Conservation (phyloP, 2,797 vertebrate species). For the Sebastes melanostomus region DNA sequence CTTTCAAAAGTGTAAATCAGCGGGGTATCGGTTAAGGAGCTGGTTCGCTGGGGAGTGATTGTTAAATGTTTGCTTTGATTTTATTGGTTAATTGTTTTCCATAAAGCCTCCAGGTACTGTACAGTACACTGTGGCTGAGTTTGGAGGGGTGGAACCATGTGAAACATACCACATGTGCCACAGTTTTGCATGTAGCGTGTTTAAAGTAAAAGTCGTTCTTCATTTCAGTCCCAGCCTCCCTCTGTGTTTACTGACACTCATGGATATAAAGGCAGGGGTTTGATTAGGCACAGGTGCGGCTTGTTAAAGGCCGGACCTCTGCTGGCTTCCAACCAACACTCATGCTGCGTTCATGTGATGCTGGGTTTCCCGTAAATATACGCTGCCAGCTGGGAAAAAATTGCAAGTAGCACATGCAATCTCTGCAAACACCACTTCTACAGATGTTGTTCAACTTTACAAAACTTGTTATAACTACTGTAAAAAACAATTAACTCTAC, state of each 20-base stretch:
- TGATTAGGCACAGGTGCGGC: slow-evolving; percentile 61
- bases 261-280: slow-evolving; percentile 44
- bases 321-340: slow-evolving; percentile 48
- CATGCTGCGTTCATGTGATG: slow-evolving; percentile 48
- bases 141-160: background rate
- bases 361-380: slow-evolving; percentile 43
- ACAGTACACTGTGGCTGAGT: background rate
- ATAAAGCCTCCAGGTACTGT: slow-evolving; percentile 2
- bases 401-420: slow-evolving; percentile 14
- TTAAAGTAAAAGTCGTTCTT: slow-evolving; percentile 26
- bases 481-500: background rate
- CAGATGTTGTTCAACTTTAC: slow-evolving; percentile 18
- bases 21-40: background rate
- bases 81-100: slow-evolving; percentile 5
- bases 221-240: slow-evolving; percentile 7
- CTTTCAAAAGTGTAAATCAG: background rate
- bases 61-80: slow-evolving; percentile 13
- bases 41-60: background rate
- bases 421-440: slow-evolving; percentile 5
- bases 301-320: slow-evolving; percentile 53
- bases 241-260: slow-evolving; percentile 43
- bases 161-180: slow-evolving; percentile 32
- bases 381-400: slow-evolving; percentile 26
- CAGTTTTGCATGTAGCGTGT: slow-evolving; percentile 11
- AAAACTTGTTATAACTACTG: background rate